phyloP scores from a whole-genome alignment of 2,797 vertebrate species.

The Oryzias dopingdopingensis region DNA sequence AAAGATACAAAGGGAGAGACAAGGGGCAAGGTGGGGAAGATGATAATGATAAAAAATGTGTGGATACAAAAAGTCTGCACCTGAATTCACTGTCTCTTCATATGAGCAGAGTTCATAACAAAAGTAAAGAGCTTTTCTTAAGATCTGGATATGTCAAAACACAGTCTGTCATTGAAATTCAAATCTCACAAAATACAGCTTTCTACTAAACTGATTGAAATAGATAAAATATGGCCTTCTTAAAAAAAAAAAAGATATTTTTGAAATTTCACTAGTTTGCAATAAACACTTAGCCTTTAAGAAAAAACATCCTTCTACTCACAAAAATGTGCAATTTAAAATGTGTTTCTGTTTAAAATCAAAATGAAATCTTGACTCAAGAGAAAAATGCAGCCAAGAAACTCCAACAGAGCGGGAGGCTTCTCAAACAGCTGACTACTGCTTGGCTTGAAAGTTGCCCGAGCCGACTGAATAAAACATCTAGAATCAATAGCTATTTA shows the following conservation, averaged over 20 bases:
- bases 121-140: too few species aligned
- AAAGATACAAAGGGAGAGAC: not conserved
- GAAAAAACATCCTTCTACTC: not conserved
- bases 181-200: too few species aligned
- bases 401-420: constrained; percentile 12
- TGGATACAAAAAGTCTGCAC: not conserved
- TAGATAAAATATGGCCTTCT: too few species aligned
- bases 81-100: too few species aligned
- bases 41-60: too few species aligned
- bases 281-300: not conserved
- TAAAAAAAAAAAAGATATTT: too few species aligned
- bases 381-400: constrained; percentile 25
- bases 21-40: not conserved
- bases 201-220: too few species aligned
- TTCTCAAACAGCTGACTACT: constrained; percentile 70
- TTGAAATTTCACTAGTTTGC: too few species aligned
- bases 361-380: constrained; percentile 22
- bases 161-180: too few species aligned
- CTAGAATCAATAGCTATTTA: constrained; percentile 86
- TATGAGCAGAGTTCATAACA: too few species aligned
- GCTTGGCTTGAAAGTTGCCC: constrained; percentile 70
- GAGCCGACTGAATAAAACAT: constrained; percentile 82
- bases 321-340: constrained; percentile 4
- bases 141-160: too few species aligned
- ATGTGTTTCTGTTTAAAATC: too few species aligned